A percentile compares a stretch with the other conserved stretches of the same genome.
phyloP scores from a whole-genome alignment of 2,113 vertebrate genomes.

The Gopherus evgoodei region DNA sequence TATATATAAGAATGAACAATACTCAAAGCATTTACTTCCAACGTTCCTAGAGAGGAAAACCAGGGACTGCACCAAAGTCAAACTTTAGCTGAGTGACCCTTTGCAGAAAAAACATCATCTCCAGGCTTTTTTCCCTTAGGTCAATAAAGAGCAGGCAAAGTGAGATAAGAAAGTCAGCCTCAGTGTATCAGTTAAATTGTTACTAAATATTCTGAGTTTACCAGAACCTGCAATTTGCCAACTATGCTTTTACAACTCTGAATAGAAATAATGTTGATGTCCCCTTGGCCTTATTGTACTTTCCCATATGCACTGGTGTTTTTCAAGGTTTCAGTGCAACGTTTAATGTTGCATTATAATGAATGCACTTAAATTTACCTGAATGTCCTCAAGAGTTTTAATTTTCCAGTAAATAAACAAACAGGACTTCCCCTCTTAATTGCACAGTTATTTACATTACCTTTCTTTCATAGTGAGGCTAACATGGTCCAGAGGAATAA shows the following conservation, averaged over 20 bases:
- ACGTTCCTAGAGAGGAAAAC: slow-evolving; percentile 22
- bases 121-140: not conserved
- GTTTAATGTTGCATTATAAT: not conserved
- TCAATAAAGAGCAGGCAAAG: slow-evolving; percentile 2
- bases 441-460: not conserved
- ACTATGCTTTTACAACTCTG: not conserved
- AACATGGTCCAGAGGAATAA: not conserved
- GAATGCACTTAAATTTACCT: slow-evolving; percentile 13
- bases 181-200: slow-evolving; percentile 20
- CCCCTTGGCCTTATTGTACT: not conserved
- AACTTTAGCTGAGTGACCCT: not conserved
- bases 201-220: not conserved
- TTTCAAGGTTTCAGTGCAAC: slow-evolving; percentile 21
- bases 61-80: not conserved
- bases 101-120: not conserved
- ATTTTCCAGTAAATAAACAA: slow-evolving; percentile 2
- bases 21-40: slow-evolving; percentile 18
- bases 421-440: not conserved
- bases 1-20: slow-evolving; percentile 8
- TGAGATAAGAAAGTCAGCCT: slow-evolving; percentile 20
- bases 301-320: not conserved
- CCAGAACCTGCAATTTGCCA: not conserved
- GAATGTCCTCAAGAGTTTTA: slow-evolving; percentile 2
- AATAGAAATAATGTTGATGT: not conserved
- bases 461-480: not conserved